Evolutionary conservation across 2,797 vertebrate species (phyloP), one percentile per base, ranked within the genome.

Genomic region (Gouania willdenowi): DNA sequence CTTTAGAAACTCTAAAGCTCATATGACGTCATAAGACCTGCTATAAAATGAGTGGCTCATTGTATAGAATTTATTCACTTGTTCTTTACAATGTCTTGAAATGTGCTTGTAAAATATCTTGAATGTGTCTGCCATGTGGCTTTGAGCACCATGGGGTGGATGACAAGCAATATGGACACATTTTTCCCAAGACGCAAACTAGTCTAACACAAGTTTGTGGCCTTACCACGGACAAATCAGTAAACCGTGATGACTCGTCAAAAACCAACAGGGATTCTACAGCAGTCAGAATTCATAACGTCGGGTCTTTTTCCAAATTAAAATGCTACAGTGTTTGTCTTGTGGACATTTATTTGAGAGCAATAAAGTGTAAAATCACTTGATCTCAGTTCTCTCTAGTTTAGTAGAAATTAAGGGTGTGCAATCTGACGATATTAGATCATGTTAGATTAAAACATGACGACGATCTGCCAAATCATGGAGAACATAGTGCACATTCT

Each of bases 61-160:
- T 52, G 48, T 52, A 57, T 62, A 70, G 35, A 58, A 59, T 70
- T 66, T 42, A 76, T 57, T n/a, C 35, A 32, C 41, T 58, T 55
- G 8, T 33, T 67, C 41, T 71, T 68, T 63, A 67, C 51, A 37
- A 56, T 41, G 22, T 66, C 62, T 75, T 79, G 41, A 79, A 71
- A 59, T 53, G 52, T 23, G 39, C 59, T 76, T 55, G 53, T 82
- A 76, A 86, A 83, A 73, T 41, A 58, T 29, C 44, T 57, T 59
- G 27, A 54, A 82, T 79, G 66, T 45, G 72, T 83, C 78, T 79
- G 39, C 54, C 67, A 81, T 79, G 74, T 77, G 80, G 68, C 48
- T 61, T 49, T 18, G 30, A 47, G 42, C 42, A 63, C 41, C 57
- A 71, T 46, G 27, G 34, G 30, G 46, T 27, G 80, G 52, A 68